phyloP scores from a whole-genome alignment of 1,140 invertebrate species.

The Brachionus koreanus region DNA sequence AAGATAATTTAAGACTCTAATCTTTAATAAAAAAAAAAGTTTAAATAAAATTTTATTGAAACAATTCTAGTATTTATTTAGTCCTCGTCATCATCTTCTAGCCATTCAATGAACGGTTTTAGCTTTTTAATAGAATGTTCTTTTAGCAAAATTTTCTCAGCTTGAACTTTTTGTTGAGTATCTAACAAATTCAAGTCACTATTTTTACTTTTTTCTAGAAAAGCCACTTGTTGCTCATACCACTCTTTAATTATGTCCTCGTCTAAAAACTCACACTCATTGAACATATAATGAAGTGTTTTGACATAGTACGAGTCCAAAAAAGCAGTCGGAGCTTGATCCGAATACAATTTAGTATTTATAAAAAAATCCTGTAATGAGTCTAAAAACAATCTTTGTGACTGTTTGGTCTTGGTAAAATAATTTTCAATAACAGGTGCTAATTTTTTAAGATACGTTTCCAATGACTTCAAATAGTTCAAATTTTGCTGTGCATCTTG shows the following conservation, averaged over 20 bases:
- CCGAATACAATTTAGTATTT: neutral
- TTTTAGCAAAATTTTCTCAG: neutral
- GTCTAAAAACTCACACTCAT: slow-evolving; percentile 12
- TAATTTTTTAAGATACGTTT: slow-evolving; percentile 3
- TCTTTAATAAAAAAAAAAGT: neutral
- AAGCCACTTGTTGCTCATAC: neutral
- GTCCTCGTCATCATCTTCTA: slow-evolving; percentile 24
- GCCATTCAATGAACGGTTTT: slow-evolving; percentile 16
- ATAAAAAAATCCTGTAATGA: slow-evolving; percentile 30
- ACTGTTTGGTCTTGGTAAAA: slow-evolving; percentile 33
- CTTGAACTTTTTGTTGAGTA: neutral
- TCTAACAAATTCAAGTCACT: neutral
- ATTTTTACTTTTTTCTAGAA: neutral
- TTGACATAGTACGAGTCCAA: slow-evolving; percentile 20
- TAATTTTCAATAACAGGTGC: slow-evolving; percentile 14
- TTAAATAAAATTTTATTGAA: neutral
- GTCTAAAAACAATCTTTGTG: slow-evolving; percentile 26
- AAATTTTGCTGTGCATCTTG: neutral
- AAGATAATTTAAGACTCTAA: no score
- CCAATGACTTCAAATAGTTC: slow-evolving; percentile 10
- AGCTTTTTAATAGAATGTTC: slow-evolving; percentile 11
- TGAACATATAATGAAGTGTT: slow-evolving; percentile 3
- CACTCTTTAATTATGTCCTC: slow-evolving; percentile 30
- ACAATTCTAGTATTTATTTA: neutral
- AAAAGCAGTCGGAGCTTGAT: neutral